Evolutionary conservation across 2,888 invertebrate genomes (phyloP).

Genomic region (Tillus elongatus): DNA sequence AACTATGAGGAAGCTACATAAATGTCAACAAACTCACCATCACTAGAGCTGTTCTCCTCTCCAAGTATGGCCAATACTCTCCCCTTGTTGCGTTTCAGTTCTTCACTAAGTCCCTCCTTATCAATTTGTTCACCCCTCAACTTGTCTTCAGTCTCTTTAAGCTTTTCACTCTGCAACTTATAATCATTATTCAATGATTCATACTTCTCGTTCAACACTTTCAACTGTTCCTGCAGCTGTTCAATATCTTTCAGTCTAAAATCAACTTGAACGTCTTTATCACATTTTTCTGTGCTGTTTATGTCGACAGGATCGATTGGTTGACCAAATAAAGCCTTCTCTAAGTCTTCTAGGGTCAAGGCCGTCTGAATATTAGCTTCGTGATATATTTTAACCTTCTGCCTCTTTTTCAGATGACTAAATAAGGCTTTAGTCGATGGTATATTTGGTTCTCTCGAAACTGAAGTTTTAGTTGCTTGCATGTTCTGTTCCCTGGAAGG

Average conservation of each 20-base stretch:
- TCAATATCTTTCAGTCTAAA: slow-evolving; percentile 56
- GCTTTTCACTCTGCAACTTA: slow-evolving; percentile 37
- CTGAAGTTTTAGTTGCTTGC: slow-evolving; percentile 19
- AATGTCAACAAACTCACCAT: slow-evolving; percentile 54
- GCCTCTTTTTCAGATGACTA: slow-evolving; percentile 41
- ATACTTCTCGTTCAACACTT: slow-evolving; percentile 51
- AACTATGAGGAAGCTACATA: too few species aligned
- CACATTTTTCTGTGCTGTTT: slow-evolving; percentile 32
- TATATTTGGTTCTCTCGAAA: slow-evolving; percentile 20
- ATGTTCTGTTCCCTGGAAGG: slow-evolving; percentile 29
- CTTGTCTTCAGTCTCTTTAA: slow-evolving; percentile 50
- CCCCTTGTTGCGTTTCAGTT: slow-evolving; percentile 65
- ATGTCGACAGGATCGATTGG: slow-evolving; percentile 32
- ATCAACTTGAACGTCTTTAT: slow-evolving; percentile 42
- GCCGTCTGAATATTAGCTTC: slow-evolving; percentile 72
- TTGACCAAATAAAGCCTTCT: slow-evolving; percentile 59
- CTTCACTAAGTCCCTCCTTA: slow-evolving; percentile 63
- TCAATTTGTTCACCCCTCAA: slow-evolving; percentile 63
- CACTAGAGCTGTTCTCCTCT: slow-evolving; percentile 47
- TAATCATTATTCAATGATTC: slow-evolving; percentile 47
- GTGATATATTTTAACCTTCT: slow-evolving; percentile 66
- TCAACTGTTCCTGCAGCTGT: slow-evolving; percentile 50
- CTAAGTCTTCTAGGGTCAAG: slow-evolving; percentile 61
- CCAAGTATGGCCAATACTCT: slow-evolving; percentile 55
- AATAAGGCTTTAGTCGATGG: slow-evolving; percentile 32